Conservation (phyloP, 2,797 vertebrate genomes). For the Dromococcyx pavoninus region DNA sequence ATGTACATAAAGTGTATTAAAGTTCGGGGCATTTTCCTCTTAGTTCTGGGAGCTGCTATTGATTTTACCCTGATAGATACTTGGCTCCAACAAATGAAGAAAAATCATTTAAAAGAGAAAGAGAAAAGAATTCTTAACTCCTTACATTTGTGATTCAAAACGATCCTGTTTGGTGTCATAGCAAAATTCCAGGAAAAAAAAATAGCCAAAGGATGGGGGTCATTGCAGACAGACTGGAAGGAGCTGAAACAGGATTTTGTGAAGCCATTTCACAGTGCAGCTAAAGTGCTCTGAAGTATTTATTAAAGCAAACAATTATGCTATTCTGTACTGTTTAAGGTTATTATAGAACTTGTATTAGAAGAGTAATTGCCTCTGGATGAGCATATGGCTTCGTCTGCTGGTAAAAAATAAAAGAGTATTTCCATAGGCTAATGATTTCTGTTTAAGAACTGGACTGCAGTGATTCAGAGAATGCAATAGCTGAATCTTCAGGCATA, state of each 20-base stretch:
- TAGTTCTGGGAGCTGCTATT: constrained; percentile 36
- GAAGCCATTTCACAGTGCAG: constrained; percentile 12
- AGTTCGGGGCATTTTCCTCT: constrained; percentile 59
- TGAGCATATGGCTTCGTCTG: neutral
- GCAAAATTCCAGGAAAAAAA: constrained; percentile 39
- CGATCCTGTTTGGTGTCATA: constrained; percentile 2
- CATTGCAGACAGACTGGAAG: constrained; percentile 18
- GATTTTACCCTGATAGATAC: constrained; percentile 51
- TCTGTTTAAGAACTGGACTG: neutral
- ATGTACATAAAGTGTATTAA: constrained; percentile 35
- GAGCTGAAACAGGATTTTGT: constrained; percentile 47
- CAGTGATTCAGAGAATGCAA: neutral
- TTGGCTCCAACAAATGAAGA: constrained; percentile 1
- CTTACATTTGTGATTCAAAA: constrained; percentile 60
- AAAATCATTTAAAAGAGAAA: constrained; percentile 45
- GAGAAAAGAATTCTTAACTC: constrained; percentile 41
- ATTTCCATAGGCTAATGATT: constrained; percentile 34
- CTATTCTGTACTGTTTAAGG: constrained; percentile 23
- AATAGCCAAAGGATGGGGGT: neutral
- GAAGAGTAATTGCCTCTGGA: constrained; percentile 44
- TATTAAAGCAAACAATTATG: constrained; percentile 61
- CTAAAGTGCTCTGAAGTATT: constrained; percentile 44
- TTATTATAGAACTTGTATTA: constrained; percentile 29
- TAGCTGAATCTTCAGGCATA: neutral
- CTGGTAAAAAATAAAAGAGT: neutral